A percentile compares a stretch with the other conserved stretches of the same genome.
Evolutionary conservation across 1,140 invertebrate species (phyloP).

Genomic region (Phenacoccus solenopsis): DNA sequence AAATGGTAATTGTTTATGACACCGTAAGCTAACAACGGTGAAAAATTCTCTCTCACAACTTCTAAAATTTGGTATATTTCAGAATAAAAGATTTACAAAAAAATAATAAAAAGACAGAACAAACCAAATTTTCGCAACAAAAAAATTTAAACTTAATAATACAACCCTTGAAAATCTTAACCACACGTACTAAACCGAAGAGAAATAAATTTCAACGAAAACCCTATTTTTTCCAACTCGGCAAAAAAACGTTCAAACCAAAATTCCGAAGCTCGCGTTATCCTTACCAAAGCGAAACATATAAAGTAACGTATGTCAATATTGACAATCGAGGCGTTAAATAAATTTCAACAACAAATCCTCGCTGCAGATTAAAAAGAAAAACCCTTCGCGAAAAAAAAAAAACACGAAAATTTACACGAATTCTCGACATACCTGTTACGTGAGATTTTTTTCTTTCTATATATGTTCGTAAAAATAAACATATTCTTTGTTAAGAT

Average conservation of each 20-base stretch:
- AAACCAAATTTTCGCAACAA: background rate
- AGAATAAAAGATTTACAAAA: too few relatives aligned
- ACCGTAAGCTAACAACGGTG: too few relatives aligned
- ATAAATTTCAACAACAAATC: background rate
- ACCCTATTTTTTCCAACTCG: background rate
- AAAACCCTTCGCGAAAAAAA: background rate
- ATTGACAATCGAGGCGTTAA: background rate
- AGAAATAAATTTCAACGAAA: background rate
- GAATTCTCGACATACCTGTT: background rate
- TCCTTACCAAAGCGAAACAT: background rate
- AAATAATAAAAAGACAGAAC: background rate
- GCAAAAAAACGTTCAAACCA: background rate
- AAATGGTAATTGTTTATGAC: too few relatives aligned
- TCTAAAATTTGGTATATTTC: too few relatives aligned
- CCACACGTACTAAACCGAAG: background rate
- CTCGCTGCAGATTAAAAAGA: background rate
- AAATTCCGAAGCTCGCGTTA: background rate
- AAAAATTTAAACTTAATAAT: background rate
- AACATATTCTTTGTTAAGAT: background rate
- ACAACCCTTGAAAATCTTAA: background rate
- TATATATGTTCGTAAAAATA: background rate
- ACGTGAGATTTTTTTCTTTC: background rate
- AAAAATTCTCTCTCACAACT: too few relatives aligned
- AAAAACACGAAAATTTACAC: background rate
- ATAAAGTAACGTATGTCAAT: background rate